Evolutionary conservation across 2,113 vertebrate species (phyloP).

Genomic region (Chiloscyllium plagiosum): DNA sequence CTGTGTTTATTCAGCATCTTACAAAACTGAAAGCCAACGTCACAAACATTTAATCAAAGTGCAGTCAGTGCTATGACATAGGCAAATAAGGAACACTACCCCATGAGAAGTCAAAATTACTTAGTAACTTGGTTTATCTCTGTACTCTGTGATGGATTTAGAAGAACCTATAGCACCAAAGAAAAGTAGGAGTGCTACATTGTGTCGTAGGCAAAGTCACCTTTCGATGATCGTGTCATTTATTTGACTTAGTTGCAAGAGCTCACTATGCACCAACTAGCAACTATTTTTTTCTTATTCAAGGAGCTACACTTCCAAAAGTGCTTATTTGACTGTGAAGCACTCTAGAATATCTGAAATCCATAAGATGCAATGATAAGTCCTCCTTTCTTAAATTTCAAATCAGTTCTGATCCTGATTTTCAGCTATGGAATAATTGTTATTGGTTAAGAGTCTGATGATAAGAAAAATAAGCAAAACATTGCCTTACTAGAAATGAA

Average conservation of each 20-base stretch:
- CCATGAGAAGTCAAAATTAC: too few species aligned
- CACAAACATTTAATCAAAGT: too few species aligned
- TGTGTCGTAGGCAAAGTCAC: not conserved
- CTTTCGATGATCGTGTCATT: not conserved
- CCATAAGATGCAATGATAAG: not conserved
- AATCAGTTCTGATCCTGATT: not conserved
- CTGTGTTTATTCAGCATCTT: too few species aligned
- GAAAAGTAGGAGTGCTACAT: not conserved
- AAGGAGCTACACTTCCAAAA: not conserved
- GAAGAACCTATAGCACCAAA: not conserved
- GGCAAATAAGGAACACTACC: not conserved
- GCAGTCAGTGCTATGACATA: too few species aligned
- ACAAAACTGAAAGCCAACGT: too few species aligned
- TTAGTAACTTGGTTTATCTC: not conserved
- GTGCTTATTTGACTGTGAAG: not conserved
- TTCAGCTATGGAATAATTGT: not conserved
- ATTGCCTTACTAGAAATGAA: not conserved
- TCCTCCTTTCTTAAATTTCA: not conserved
- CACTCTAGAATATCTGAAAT: too few species aligned
- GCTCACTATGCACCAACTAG: not conserved
- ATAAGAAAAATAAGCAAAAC: not conserved
- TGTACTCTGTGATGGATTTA: not conserved
- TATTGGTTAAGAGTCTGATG: not conserved
- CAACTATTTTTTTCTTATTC: too few species aligned
- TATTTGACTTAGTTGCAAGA: not conserved